These are phyloP conservation scores for Temnothorax ravouxi DNA, from an alignment of 2,888 invertebrate species.

Conservation along the genomic window DNA sequence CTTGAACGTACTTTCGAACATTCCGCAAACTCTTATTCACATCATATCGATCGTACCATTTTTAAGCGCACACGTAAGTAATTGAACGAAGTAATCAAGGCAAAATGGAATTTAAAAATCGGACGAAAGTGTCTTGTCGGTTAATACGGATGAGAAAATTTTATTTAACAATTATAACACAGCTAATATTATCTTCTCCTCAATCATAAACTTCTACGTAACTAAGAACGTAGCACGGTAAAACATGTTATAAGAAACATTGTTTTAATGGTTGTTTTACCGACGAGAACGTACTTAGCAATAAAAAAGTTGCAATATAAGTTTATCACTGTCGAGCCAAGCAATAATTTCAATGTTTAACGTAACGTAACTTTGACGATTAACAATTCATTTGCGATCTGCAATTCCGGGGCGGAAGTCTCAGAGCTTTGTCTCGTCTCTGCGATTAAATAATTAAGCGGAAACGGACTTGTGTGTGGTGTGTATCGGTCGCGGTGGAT, in stretches of 20 bases:
- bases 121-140: not conserved
- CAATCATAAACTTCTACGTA: not conserved
- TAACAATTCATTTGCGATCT: constrained; percentile 6
- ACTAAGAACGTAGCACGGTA: not conserved
- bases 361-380: not conserved
- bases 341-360: not conserved
- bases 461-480: not conserved
- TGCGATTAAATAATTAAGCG: constrained; percentile 30
- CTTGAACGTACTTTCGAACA: not conserved
- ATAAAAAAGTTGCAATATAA: not conserved
- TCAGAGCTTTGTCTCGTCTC: not conserved
- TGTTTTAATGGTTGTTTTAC: not conserved
- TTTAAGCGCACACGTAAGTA: not conserved
- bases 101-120: not conserved
- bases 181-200: not conserved
- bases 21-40: not conserved
- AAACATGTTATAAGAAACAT: not conserved
- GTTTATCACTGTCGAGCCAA: not conserved
- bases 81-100: not conserved
- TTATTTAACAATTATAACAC: not conserved
- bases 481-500: not conserved
- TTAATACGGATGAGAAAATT: not conserved
- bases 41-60: not conserved
- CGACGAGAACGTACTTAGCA: not conserved
- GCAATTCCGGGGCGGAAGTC: not conserved